Base-by-base conservation (phyloP, 1,140 invertebrate genomes). In the Drosophila auraria region DNA sequence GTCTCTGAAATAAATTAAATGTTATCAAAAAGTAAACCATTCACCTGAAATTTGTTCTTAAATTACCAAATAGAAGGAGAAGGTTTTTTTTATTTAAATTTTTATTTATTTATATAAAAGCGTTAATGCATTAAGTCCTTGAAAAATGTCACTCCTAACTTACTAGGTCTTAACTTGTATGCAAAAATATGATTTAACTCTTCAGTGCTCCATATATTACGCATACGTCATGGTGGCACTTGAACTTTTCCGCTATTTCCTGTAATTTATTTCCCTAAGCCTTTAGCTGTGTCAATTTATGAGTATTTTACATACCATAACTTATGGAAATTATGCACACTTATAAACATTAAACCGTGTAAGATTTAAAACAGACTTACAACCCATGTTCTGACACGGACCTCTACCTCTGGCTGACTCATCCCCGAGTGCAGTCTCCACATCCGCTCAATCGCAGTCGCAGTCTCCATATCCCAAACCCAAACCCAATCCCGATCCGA, bases 371-470 rank as follows among this genome's bases (percentile, higher is more conserved):
- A 40, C 33, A 15, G 14, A 38, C 33, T 15, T 23, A 14, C 36
- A 51, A 36, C 44, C 44, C 6, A 42, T 33, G 51, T 56, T 38
- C 20, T 15, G 20, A 56, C 38, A 44, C 68, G 56, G 54, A 61
- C 68, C 64, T 42, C 17, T 11, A 60, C 68, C 74, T 42, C 17
- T 11, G 42, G 17, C n/a, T 79, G 65, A 72, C 49, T 78, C 75
- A 78, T 62, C 11, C 50, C 36, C 56, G 12, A 20, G 40, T 69
- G 64, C 49, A 73, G 6, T 82, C 27, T 44, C 49, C 53, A 90
- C 62, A 87, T 90, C 81, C 81, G 86, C 23, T 72, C 86, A 38
- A 57, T 47, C 53, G 44, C 63, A 68, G 14, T 20, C 51, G 12
- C 51, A 33, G 25, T 40, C 51, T 40, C 36, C 33, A 36, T 40